Evolutionary conservation across 2,113 vertebrate species (phyloP).

Genomic region (Forbesichthys papilliferus): DNA sequence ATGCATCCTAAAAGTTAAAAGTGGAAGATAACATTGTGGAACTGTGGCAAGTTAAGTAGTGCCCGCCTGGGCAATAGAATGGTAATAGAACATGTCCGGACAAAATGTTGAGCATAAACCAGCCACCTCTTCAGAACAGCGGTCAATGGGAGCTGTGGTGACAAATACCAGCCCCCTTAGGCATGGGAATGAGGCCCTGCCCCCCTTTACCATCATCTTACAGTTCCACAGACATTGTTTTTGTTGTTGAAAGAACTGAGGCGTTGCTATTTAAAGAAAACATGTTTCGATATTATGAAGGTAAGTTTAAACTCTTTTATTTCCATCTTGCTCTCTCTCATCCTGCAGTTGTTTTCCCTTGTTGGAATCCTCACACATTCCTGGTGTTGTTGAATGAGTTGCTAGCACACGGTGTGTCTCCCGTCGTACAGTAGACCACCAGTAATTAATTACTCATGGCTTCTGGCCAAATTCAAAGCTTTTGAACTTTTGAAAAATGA

Average conservation of each 20-base stretch:
- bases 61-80: too few species aligned
- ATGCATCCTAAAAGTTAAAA: too few species aligned
- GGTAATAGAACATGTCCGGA: too few species aligned
- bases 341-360: background rate
- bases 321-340: slow-evolving; percentile 2
- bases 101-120: too few species aligned
- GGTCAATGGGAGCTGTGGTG: too few species aligned
- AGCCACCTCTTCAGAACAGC: too few species aligned
- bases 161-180: too few species aligned
- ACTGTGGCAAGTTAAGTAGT: too few species aligned
- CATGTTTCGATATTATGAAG: slow-evolving; percentile 28
- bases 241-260: slow-evolving; percentile 20
- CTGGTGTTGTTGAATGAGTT: slow-evolving; percentile 21
- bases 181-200: too few species aligned
- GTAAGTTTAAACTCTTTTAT: slow-evolving; percentile 5
- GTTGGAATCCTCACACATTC: slow-evolving; percentile 25
- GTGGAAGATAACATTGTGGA: too few species aligned
- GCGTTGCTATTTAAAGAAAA: slow-evolving; percentile 28
- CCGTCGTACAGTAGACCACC: slow-evolving; percentile 23
- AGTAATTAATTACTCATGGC: slow-evolving; percentile 64
- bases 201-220: background rate
- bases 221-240: slow-evolving; percentile 23
- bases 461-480: slow-evolving; percentile 45
- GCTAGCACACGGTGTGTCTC: slow-evolving; percentile 25
- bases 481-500: slow-evolving; percentile 43